Conservation (phyloP, 2,888 invertebrate species). For the Eretmocerus hayati region DNA sequence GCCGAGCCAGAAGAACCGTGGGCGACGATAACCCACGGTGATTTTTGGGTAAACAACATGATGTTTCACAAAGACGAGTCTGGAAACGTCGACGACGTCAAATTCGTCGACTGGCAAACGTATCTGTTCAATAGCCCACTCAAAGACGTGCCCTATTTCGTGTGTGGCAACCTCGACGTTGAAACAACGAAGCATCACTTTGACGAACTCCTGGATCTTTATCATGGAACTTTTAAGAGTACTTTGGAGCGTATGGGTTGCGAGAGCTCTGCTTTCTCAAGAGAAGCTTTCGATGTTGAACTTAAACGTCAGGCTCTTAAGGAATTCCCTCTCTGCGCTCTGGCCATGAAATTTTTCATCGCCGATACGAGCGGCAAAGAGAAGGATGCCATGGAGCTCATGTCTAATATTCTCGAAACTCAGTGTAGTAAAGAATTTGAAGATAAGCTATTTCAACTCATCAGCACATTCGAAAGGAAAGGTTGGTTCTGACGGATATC, state of each 20-base stretch:
- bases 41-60: constrained; percentile 58
- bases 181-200: constrained; percentile 45
- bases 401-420: not conserved
- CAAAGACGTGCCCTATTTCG: constrained; percentile 53
- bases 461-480: constrained; percentile 1
- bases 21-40: constrained; percentile 52
- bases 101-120: constrained; percentile 56
- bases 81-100: constrained; percentile 46
- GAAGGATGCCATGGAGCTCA: not conserved
- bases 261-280: constrained; percentile 31
- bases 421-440: not conserved
- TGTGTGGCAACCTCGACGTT: constrained; percentile 51
- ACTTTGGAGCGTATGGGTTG: constrained; percentile 45
- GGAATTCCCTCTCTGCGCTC: constrained; percentile 31
- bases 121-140: constrained; percentile 49
- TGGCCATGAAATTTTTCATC: constrained; percentile 4
- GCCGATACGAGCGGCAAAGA: not conserved
- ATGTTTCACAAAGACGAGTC: constrained; percentile 49
- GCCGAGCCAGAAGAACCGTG: constrained; percentile 42
- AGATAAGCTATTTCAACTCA: not conserved
- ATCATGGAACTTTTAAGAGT: constrained; percentile 49
- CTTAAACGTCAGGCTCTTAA: constrained; percentile 24
- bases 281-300: constrained; percentile 27
- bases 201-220: constrained; percentile 50
- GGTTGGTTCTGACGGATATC: too few species aligned